Evolutionary conservation across 1,140 invertebrate species (phyloP), one percentile per base, ranked within the genome.

Genomic region (Daktulosphaira vitifoliae): DNA sequence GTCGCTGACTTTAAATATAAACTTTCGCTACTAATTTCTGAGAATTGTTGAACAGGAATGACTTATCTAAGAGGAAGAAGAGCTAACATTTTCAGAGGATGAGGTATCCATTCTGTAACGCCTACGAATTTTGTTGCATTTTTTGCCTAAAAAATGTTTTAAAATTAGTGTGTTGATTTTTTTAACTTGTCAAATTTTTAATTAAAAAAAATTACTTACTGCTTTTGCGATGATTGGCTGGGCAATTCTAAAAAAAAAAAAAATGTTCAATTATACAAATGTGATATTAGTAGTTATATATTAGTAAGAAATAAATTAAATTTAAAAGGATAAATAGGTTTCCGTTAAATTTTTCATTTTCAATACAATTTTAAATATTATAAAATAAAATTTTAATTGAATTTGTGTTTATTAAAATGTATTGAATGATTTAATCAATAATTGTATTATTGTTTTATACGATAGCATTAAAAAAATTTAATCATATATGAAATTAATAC

Each of bases 211-310:
- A 7, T 44, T 44, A 50, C 42, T 62, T 33, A 33, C 42, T 46
- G 13, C 3, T 9, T 7, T 62, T 62, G 16, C 23, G 23, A 2
- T 62, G 44, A 7, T 62, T 7, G 1, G 18, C 3, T 1, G 56
- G 56, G 15, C 56, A 62, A 25, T 44, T 48, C 56, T 62, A 23
- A 33, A 62, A 26, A 44, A 46, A 29, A 1, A 37, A 37, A 20
- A 25, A 44, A 16, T 3, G 20, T 15, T 11, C 18, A 15, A 23
- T 16, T 39, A 54, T n/a, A 15, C 1, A 22, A 23, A 22, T 22
- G 2, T 48, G 8, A 8, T 22, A 48, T 4, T 48, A 48, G 20
- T 48, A 22, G 20, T 7, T 37, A 37, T 37, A 7, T 13, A 9
- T 11, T 22, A 48, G 3, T 1, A n/a, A n/a, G n/a, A n/a, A n/a